Evolutionary conservation across 1,140 invertebrate species (phyloP).

Genomic region (Myzus persicae): DNA sequence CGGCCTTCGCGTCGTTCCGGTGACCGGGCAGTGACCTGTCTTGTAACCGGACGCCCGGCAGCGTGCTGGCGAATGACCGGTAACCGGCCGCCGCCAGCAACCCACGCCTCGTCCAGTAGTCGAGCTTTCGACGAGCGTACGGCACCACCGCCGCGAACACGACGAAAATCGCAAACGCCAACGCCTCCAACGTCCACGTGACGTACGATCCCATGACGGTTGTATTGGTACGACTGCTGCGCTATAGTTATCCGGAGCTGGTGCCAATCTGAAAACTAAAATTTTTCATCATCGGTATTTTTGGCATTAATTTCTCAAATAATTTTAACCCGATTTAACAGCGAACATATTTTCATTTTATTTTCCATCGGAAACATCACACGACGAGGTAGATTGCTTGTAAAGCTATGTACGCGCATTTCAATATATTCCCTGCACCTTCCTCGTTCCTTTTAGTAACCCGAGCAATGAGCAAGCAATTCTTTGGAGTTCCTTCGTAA

Average conservation of each 20-base stretch:
- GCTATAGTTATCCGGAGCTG: background rate
- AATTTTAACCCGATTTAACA: background rate
- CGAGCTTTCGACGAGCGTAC: background rate
- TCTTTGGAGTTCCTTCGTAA: too few species aligned
- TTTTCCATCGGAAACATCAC: too few species aligned
- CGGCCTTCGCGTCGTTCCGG: background rate
- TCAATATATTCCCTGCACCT: too few species aligned
- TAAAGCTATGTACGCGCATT: too few species aligned
- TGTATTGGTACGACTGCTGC: background rate
- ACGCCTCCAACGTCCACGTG: background rate
- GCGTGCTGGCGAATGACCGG: background rate
- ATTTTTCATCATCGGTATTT: background rate
- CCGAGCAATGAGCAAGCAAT: too few species aligned
- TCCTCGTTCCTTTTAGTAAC: too few species aligned
- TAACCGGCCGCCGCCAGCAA: background rate
- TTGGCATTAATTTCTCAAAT: background rate
- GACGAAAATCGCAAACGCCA: conserved; percentile 1
- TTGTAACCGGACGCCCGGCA: background rate
- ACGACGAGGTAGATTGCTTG: too few species aligned
- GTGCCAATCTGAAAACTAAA: background rate
- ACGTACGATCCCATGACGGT: background rate
- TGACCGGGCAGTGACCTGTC: background rate
- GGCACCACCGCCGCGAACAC: background rate
- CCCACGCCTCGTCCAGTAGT: background rate
- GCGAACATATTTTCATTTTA: too few species aligned